phyloP scores from a whole-genome alignment of 1,140 invertebrate species.

The Euwallacea similis region DNA sequence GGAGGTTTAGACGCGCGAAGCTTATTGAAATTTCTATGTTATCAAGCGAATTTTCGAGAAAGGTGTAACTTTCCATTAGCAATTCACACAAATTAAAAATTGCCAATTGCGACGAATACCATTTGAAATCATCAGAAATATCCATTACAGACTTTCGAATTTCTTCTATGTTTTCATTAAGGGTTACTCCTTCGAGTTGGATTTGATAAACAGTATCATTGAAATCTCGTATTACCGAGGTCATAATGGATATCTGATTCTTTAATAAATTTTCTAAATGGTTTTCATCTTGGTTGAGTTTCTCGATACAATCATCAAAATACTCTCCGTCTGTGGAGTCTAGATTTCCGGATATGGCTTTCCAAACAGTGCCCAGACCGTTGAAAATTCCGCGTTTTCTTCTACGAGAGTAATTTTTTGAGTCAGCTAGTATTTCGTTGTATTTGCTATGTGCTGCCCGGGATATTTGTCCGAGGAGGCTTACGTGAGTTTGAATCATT shows the following conservation, averaged over 20 bases:
- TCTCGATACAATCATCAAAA: neutral
- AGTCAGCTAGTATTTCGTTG: constrained; percentile 14
- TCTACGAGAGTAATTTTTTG: constrained; percentile 16
- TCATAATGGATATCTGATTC: neutral
- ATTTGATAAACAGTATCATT: constrained; percentile 30
- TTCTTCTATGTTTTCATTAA: constrained; percentile 30
- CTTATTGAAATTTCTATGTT: constrained; percentile 15
- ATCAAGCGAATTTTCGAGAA: constrained; percentile 5
- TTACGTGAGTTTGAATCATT: constrained; percentile 16
- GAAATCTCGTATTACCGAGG: neutral
- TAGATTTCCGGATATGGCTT: constrained; percentile 34
- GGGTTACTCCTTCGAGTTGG: constrained; percentile 23
- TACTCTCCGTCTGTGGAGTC: constrained; percentile 27
- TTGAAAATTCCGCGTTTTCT: constrained; percentile 21
- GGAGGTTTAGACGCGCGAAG: constrained; percentile 5
- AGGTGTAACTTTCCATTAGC: neutral
- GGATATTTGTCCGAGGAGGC: constrained; percentile 15
- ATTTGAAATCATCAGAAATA: constrained; percentile 15
- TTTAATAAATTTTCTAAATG: neutral
- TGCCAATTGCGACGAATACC: neutral
- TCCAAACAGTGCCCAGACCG: neutral
- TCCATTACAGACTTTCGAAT: constrained; percentile 14
- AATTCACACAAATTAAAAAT: neutral
- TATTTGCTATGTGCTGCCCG: constrained; percentile 11
- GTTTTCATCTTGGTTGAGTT: neutral